Evolutionary conservation across 2,113 vertebrate species (phyloP).

Genomic region (Myrmecobius fasciatus): DNA sequence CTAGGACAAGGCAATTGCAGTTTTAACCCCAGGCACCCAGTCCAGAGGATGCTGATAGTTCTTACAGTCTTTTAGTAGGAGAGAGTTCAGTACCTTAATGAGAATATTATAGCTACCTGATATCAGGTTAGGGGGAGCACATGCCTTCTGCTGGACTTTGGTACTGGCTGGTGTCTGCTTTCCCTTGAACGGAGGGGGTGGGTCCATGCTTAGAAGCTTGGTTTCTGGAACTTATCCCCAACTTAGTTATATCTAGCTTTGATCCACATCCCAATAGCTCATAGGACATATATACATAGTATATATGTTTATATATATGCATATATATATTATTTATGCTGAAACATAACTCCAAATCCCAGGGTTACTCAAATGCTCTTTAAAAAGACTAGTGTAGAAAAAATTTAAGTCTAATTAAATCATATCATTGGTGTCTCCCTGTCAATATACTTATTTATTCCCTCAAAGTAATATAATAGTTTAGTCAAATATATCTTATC

Average conservation of each 20-base stretch:
- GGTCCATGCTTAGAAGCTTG: neutral
- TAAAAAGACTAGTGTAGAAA: neutral
- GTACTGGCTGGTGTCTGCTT: neutral
- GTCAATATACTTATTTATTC: fast-evolving
- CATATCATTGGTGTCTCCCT: neutral
- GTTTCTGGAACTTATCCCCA: neutral
- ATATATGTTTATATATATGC: too few relatives aligned
- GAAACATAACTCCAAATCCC: neutral
- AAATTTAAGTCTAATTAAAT: fast-evolving
- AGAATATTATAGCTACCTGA: neutral
- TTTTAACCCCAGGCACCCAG: neutral
- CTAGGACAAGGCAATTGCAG: neutral
- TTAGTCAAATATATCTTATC: fast-evolving
- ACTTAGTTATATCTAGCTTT: neutral
- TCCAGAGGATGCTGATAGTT: neutral
- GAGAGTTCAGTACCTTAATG: neutral
- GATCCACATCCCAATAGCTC: neutral
- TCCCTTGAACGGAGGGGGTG: neutral
- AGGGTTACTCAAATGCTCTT: neutral
- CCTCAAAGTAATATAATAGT: neutral
- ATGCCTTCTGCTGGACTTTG: neutral
- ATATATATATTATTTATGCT: neutral
- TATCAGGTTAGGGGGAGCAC: neutral
- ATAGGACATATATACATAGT: neutral
- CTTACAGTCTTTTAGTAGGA: neutral